A percentile compares a stretch with the other conserved stretches of the same genome.
These are phyloP conservation scores for Salarias fasciatus DNA, from an alignment of 2,797 vertebrate genomes.

Conservation along the genomic window DNA sequence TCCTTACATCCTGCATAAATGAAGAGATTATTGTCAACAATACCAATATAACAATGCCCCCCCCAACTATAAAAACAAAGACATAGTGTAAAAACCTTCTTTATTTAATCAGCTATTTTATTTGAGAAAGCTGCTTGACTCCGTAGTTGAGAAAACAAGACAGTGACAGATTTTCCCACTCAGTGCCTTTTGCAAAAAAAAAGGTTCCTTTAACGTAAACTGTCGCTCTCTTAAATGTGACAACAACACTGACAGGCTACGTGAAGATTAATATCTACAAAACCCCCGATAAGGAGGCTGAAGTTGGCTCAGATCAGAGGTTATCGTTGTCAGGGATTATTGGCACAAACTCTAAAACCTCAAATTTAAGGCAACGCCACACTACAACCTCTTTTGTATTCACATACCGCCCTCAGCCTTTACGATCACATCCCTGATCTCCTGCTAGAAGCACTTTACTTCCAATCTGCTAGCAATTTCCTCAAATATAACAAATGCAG, in stretches of 20 bases:
- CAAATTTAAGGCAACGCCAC: constrained; percentile 39
- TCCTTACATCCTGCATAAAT: too few relatives aligned
- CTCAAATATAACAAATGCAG: constrained; percentile 62
- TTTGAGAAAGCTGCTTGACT: too few relatives aligned
- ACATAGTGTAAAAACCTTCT: too few relatives aligned
- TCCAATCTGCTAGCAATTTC: constrained; percentile 56
- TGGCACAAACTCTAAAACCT: constrained; percentile 47
- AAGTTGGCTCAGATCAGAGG: constrained; percentile 24
- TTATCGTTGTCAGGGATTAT: constrained; percentile 58
- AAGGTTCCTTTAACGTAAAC: too few relatives aligned
- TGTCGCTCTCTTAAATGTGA: constrained; percentile 25
- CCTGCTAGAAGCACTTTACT: constrained; percentile 50
- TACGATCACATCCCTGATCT: constrained; percentile 55
- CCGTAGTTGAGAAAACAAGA: too few relatives aligned
- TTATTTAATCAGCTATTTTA: too few relatives aligned
- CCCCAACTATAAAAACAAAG: too few relatives aligned
- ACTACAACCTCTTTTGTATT: constrained; percentile 51
- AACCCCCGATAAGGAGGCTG: constrained; percentile 31
- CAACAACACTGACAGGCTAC: constrained; percentile 7
- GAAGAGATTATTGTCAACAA: too few relatives aligned
- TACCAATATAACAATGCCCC: too few relatives aligned
- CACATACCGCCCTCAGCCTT: constrained; percentile 10
- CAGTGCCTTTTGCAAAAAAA: too few relatives aligned
- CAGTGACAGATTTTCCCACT: too few relatives aligned
- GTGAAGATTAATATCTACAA: constrained; percentile 47